A percentile compares a stretch with the other conserved stretches of the same genome.
These are phyloP conservation scores for Caenorhabditis drosophilae DNA, from an alignment of 2,888 invertebrate genomes.

Conservation along the genomic window DNA sequence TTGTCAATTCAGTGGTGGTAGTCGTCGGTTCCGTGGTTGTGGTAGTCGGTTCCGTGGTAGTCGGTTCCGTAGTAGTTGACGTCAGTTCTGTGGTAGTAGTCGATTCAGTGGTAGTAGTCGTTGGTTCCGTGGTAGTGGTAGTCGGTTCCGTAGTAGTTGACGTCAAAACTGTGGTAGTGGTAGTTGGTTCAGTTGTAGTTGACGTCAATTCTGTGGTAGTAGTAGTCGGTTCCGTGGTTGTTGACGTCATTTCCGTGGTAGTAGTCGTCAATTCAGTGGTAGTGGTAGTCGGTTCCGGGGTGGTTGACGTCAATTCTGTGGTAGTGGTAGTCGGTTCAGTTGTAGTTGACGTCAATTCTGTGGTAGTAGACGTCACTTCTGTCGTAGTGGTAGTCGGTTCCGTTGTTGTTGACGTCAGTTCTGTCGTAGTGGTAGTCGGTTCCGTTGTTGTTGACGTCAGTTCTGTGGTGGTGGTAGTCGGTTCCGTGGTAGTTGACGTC, in stretches of 20 bases:
- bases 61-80: not conserved
- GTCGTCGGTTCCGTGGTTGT: conserved; percentile 8
- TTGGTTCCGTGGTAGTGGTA: conserved; percentile 3
- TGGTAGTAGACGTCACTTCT: conserved; percentile 6
- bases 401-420: conserved; percentile 7
- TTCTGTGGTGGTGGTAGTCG: conserved; percentile 2
- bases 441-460: conserved; percentile 4
- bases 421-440: conserved; percentile 8
- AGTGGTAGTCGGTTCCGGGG: conserved; percentile 1
- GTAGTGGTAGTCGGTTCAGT: conserved; percentile 9
- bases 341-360: conserved; percentile 6
- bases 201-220: conserved; percentile 5
- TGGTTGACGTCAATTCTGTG: conserved; percentile 10
- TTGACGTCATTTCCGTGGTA: conserved; percentile 5
- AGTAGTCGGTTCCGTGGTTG: conserved; percentile 12
- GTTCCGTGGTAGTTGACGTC: conserved; percentile 1
- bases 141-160: conserved; percentile 4
- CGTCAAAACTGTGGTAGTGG: not conserved
- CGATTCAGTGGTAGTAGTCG: not conserved
- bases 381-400: conserved; percentile 11
- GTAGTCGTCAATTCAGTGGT: conserved; percentile 8
- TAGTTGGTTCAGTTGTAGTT: conserved; percentile 3
- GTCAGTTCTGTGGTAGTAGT: conserved; percentile 3
- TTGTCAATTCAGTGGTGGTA: conserved; percentile 6
- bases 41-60: conserved; percentile 4